Percentiles rank a stretch among this genome's conserved stretches.
These are phyloP conservation scores for Bucco capensis DNA, from an alignment of 2,113 vertebrate species.

Conservation along the genomic window DNA sequence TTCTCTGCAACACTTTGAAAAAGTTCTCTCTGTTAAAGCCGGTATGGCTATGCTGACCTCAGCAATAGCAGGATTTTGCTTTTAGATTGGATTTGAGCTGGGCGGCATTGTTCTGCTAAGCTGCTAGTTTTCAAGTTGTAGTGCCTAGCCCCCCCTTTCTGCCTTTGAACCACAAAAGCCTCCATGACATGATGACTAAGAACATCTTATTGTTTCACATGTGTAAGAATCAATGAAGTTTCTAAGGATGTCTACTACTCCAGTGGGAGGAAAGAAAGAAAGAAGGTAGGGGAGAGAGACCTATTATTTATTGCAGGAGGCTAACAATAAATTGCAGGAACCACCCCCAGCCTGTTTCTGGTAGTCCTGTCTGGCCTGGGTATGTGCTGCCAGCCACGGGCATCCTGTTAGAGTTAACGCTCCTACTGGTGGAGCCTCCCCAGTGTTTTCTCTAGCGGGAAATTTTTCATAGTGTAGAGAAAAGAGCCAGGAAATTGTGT, in stretches of 20 bases:
- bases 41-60: background rate
- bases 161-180: background rate
- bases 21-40: background rate
- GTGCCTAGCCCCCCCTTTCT: background rate
- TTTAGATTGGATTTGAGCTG: background rate
- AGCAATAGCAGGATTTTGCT: background rate
- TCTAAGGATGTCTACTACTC: background rate
- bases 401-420: rapidly evolving
- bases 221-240: background rate
- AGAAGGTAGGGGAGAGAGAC: too few relatives aligned
- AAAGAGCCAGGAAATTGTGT: background rate
- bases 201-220: background rate
- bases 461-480: background rate
- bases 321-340: background rate
- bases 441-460: background rate
- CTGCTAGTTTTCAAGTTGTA: background rate
- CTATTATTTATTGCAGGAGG: background rate
- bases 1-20: background rate
- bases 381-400: rapidly evolving
- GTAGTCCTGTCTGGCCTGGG: background rate
- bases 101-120: background rate
- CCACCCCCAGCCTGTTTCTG: background rate
- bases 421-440: background rate
- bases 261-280: background rate
- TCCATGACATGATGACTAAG: background rate